Conservation (phyloP, 2,797 vertebrate species). For the Falco biarmicus region DNA sequence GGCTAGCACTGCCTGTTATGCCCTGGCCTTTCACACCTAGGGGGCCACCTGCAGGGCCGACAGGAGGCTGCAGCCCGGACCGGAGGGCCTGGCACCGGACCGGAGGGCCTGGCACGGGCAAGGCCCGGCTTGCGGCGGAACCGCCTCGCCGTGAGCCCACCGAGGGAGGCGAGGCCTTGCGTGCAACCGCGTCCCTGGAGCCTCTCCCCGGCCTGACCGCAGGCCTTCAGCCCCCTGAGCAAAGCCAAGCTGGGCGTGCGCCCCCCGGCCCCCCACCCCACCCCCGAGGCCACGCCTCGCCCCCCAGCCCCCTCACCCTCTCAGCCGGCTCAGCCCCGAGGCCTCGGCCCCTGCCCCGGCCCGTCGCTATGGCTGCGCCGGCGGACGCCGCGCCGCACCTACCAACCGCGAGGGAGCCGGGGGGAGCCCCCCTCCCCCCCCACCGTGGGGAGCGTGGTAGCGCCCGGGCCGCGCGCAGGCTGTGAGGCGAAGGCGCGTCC, state of each 20-base stretch:
- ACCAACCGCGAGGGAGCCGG: not conserved
- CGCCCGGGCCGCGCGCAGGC: not conserved
- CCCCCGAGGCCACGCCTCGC: no score
- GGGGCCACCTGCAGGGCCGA: fast-evolving
- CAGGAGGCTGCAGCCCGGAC: not conserved
- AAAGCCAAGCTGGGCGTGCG: not conserved
- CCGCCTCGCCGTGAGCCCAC: not conserved
- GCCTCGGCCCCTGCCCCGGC: no score
- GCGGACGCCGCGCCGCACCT: not conserved
- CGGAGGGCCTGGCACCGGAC: no score
- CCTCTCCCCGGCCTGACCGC: not conserved
- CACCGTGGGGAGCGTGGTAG: not conserved
- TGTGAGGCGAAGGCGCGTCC: fast-evolving
- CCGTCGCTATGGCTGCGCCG: not conserved
- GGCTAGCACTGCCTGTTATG: not conserved
- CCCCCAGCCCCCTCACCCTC: not conserved
- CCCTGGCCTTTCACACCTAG: fast-evolving
- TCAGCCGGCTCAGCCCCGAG: no score
- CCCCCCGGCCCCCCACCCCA: no score
- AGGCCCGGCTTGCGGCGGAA: no score
- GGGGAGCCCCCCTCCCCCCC: not conserved
- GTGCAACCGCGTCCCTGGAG: fast-evolving
- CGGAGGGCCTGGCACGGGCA: no score
- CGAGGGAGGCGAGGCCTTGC: not conserved
- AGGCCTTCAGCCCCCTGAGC: not conserved